These are phyloP conservation scores for Xiphias gladius DNA, from an alignment of 2,113 vertebrate genomes.

Conservation along the genomic window DNA sequence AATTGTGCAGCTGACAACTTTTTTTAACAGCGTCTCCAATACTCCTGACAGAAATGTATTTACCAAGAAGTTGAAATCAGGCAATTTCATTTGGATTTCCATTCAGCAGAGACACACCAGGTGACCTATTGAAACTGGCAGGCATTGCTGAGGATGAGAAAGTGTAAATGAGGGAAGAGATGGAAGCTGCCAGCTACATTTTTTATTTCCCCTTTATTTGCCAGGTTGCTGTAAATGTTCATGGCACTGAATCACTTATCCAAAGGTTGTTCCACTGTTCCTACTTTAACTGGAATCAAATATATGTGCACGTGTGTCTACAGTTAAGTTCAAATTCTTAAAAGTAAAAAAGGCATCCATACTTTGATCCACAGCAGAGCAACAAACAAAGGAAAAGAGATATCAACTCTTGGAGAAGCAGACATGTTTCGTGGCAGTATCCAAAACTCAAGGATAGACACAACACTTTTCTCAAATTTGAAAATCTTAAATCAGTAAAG, in stretches of 20 bases:
- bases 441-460: not conserved
- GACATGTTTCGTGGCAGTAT: not conserved
- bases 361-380: not conserved
- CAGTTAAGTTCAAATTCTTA: not conserved
- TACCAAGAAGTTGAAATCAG: conserved; percentile 29
- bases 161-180: conserved; percentile 29
- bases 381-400: conserved; percentile 1
- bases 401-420: not conserved
- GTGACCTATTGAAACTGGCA: conserved; percentile 34
- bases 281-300: conserved; percentile 14
- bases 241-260: conserved; percentile 10
- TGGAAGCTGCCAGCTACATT: conserved; percentile 12
- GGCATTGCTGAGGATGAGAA: conserved; percentile 14
- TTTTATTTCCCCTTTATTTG: conserved; percentile 40
- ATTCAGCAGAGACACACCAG: conserved; percentile 20
- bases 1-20: conserved; percentile 31
- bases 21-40: conserved; percentile 7
- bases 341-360: not conserved
- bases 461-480: not conserved
- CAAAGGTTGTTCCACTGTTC: conserved; percentile 12
- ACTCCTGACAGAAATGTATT: conserved; percentile 35
- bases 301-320: conserved; percentile 4
- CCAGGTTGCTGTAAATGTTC: conserved; percentile 25
- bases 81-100: conserved; percentile 28
- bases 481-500: not conserved